Percentiles rank a stretch among this genome's conserved stretches.
phyloP scores from a whole-genome alignment of 2,888 invertebrate species.

The Schrankia costaestrigalis region DNA sequence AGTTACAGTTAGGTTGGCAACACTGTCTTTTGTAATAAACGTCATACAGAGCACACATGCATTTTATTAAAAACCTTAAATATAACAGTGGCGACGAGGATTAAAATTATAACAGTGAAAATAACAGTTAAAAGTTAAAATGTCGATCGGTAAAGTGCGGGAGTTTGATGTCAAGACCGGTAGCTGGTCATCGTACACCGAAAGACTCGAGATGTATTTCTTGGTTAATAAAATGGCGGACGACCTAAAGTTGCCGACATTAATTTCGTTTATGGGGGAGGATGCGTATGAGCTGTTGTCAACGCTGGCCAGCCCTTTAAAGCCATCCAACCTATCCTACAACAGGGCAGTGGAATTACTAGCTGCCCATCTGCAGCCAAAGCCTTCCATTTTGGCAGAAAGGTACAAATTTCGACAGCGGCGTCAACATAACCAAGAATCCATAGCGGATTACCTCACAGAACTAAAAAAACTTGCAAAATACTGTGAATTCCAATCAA shows the following conservation, averaged over 20 bases:
- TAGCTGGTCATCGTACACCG: slow-evolving; percentile 2
- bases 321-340: neutral
- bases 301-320: neutral
- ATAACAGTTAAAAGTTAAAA: no score
- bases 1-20: no score
- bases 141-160: no score
- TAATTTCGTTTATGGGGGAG: slow-evolving; percentile 3
- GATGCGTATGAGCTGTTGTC: slow-evolving; percentile 3
- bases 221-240: neutral
- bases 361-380: neutral
- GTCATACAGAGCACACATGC: no score
- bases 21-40: no score
- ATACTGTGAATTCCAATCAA: neutral
- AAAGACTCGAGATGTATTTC: neutral
- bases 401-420: neutral
- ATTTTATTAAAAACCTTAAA: no score
- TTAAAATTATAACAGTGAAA: no score
- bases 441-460: neutral
- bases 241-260: slow-evolving; percentile 2
- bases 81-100: no score
- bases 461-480: slow-evolving; percentile 2
- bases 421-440: neutral
- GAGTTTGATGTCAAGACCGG: neutral
- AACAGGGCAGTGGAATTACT: neutral
- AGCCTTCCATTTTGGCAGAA: neutral